phyloP scores from a whole-genome alignment of 2,797 vertebrate genomes.

The Sebastes oblongus region DNA sequence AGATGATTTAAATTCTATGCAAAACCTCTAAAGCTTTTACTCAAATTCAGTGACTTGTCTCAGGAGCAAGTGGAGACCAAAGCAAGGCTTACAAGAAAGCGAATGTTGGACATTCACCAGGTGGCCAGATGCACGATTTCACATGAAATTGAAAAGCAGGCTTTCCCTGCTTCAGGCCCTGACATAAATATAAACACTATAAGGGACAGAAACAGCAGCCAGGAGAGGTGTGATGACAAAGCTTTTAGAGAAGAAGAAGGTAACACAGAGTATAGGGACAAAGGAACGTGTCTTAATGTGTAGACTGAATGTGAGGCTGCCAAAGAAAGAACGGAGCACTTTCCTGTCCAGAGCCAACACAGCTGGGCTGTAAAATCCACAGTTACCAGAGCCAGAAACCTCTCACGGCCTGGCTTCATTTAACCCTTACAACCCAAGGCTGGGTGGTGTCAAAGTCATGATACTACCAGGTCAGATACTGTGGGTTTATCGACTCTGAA shows the following conservation, averaged over 20 bases:
- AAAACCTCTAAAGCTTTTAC: background rate
- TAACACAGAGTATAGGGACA: constrained; percentile 12
- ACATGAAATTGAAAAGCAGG: background rate
- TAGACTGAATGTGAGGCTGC: constrained; percentile 11
- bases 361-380: constrained; percentile 47
- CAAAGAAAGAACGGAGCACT: constrained; percentile 23
- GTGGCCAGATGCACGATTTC: too few relatives aligned
- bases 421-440: background rate
- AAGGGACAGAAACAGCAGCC: background rate
- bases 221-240: constrained; percentile 11
- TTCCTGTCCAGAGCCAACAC: constrained; percentile 29
- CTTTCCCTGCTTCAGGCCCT: constrained; percentile 10
- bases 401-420: constrained; percentile 1
- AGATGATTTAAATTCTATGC: background rate
- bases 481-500: background rate
- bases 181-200: constrained; percentile 19
- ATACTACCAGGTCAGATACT: background rate
- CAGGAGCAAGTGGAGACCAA: background rate
- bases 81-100: background rate
- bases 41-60: background rate
- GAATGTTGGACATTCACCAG: background rate
- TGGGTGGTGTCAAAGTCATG: background rate
- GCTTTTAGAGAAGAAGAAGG: background rate
- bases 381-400: constrained; percentile 30
- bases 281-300: background rate